Percentiles rank a stretch among this genome's conserved stretches.
These are phyloP conservation scores for Anoplius nigerrimus DNA, from an alignment of 2,888 invertebrate species.

Conservation along the genomic window DNA sequence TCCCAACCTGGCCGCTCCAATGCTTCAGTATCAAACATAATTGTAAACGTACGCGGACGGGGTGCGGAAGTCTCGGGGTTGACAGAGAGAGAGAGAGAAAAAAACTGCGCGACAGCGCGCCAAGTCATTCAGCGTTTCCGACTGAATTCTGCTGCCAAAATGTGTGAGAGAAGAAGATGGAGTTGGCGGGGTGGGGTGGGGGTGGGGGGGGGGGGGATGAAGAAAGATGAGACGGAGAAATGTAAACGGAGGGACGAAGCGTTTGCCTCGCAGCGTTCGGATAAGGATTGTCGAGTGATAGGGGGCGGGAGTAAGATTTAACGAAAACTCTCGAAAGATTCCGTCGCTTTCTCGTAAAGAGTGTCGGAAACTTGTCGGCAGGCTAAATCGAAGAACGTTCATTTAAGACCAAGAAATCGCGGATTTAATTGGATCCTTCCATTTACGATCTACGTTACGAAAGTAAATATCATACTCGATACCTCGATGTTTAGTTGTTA, in stretches of 20 bases:
- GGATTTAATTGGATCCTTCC: conserved; percentile 18
- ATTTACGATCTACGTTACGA: too few relatives aligned
- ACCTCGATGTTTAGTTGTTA: too few relatives aligned
- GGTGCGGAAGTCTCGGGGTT: conserved; percentile 27
- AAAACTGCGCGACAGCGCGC: neutral
- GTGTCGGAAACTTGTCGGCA: neutral
- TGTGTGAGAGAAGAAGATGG: too few relatives aligned
- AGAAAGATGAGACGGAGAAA: neutral
- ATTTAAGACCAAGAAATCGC: neutral
- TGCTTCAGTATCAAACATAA: conserved; percentile 99
- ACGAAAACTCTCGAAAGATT: conserved; percentile 19
- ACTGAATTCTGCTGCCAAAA: neutral
- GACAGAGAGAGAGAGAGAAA: neutral
- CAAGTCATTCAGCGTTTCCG: neutral
- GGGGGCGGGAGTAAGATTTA: conserved; percentile 15
- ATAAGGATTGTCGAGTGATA: neutral
- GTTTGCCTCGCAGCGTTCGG: neutral
- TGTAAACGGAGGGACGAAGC: neutral
- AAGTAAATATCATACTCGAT: too few relatives aligned
- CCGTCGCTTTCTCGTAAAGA: conserved; percentile 13
- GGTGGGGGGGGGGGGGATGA: neutral
- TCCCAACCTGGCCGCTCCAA: conserved; percentile 95
- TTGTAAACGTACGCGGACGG: conserved; percentile 70
- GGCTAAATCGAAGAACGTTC: neutral
- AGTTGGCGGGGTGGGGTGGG: too few relatives aligned